phyloP scores from a whole-genome alignment of 2,888 invertebrate genomes.

The Ichneumoninae sp. region DNA sequence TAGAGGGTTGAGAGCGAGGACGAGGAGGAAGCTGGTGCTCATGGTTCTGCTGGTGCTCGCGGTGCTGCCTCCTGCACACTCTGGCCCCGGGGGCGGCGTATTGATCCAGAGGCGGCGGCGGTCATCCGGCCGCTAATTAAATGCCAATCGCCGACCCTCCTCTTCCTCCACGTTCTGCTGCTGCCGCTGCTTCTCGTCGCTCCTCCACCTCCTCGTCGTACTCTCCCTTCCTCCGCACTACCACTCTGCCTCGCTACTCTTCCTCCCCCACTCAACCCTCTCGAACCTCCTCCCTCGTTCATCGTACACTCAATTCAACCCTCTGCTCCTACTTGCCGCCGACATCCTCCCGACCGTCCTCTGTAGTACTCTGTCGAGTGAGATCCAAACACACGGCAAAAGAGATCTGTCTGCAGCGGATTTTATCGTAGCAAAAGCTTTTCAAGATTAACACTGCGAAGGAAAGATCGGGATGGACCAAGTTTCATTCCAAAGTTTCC shows the following conservation, averaged over 20 bases:
- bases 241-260: constrained; percentile 73
- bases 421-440: neutral
- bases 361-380: constrained; percentile 34
- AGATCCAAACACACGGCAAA: constrained; percentile 28
- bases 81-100: constrained; percentile 83
- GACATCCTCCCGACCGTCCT: constrained; percentile 50
- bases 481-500: neutral
- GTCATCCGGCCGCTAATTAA: constrained; percentile 85
- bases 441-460: neutral
- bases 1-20: constrained; percentile 63
- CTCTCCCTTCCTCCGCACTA: constrained; percentile 49
- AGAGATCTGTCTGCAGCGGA: neutral
- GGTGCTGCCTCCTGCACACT: constrained; percentile 82
- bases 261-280: constrained; percentile 68
- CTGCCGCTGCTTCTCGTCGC: constrained; percentile 63
- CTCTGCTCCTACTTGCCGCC: constrained; percentile 60
- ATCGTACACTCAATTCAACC: constrained; percentile 66
- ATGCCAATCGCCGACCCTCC: constrained; percentile 84
- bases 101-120: constrained; percentile 84
- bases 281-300: constrained; percentile 54
- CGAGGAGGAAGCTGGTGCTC: constrained; percentile 65
- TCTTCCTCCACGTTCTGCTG: constrained; percentile 68
- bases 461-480: neutral
- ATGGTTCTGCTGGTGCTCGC: constrained; percentile 69
- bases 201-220: constrained; percentile 65